phyloP scores from a whole-genome alignment of 2,113 vertebrate species.

The Oreochromis niloticus region DNA sequence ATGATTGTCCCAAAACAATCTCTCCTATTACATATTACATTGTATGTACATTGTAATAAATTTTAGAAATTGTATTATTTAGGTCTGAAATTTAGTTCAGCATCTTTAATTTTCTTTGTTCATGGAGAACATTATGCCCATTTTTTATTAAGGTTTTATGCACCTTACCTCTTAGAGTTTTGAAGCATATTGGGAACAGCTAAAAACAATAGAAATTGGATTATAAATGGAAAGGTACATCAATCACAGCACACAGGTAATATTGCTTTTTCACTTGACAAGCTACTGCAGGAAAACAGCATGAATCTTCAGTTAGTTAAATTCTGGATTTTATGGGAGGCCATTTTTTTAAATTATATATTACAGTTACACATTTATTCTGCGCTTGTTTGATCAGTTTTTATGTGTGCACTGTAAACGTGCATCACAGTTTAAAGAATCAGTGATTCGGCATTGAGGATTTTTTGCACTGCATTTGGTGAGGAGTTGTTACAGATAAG shows the following conservation, averaged over 20 bases:
- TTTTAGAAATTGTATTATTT: not conserved
- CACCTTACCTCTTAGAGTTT: slow-evolving; percentile 34
- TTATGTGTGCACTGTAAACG: not conserved
- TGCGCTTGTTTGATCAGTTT: not conserved
- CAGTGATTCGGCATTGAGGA: not conserved
- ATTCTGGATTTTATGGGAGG: slow-evolving; percentile 7
- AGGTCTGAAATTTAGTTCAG: not conserved
- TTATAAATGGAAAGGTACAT: slow-evolving; percentile 69
- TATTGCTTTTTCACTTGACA: slow-evolving; percentile 61
- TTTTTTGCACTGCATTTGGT: not conserved
- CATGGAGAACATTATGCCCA: not conserved
- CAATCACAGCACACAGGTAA: slow-evolving; percentile 64
- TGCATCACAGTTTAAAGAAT: not conserved
- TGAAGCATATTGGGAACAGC: slow-evolving; percentile 44
- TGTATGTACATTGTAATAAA: not conserved
- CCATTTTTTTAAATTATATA: not conserved
- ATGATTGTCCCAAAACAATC: not conserved
- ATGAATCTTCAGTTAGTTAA: slow-evolving; percentile 39
- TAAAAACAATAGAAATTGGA: slow-evolving; percentile 77
- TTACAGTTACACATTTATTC: not conserved
- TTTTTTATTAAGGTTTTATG: not conserved
- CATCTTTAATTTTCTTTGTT: not conserved
- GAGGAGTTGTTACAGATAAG: not conserved
- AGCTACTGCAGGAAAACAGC: slow-evolving; percentile 14
- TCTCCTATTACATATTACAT: slow-evolving; percentile 7